These are phyloP conservation scores for Bombus fervidus DNA, from an alignment of 1,140 invertebrate species.

Conservation along the genomic window DNA sequence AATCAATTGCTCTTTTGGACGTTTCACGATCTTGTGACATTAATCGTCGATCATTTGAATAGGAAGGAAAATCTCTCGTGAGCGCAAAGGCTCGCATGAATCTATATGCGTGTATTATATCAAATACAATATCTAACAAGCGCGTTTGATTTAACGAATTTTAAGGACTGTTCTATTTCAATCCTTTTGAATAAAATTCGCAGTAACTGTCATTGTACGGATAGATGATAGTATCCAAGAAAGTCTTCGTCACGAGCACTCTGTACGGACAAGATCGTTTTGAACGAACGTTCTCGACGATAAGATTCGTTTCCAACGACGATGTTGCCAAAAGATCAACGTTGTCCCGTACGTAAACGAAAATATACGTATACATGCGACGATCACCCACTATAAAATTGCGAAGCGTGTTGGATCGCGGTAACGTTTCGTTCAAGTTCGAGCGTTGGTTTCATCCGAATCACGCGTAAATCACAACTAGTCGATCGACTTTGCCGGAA, in stretches of 20 bases:
- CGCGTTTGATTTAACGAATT: background rate
- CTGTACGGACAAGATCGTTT: background rate
- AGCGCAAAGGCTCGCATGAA: background rate
- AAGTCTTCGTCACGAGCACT: background rate
- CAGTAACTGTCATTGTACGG: background rate
- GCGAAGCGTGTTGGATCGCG: background rate
- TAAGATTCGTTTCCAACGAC: background rate
- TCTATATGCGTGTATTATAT: background rate
- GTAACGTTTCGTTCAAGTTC: background rate
- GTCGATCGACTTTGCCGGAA: conserved; percentile 21
- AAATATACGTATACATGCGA: background rate
- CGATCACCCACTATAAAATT: conserved; percentile 8
- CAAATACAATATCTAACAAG: no score
- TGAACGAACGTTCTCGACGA: background rate
- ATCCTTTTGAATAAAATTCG: background rate
- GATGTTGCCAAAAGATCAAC: no score
- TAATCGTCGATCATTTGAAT: background rate
- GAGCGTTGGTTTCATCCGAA: background rate
- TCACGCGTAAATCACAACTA: conserved; percentile 36
- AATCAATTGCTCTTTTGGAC: background rate
- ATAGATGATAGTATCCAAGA: background rate
- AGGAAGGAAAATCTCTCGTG: no score
- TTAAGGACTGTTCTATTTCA: background rate
- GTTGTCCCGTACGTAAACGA: background rate
- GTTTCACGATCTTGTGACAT: background rate